Conservation (phyloP, 2,888 invertebrate genomes). For the Parnassius glacialis region DNA sequence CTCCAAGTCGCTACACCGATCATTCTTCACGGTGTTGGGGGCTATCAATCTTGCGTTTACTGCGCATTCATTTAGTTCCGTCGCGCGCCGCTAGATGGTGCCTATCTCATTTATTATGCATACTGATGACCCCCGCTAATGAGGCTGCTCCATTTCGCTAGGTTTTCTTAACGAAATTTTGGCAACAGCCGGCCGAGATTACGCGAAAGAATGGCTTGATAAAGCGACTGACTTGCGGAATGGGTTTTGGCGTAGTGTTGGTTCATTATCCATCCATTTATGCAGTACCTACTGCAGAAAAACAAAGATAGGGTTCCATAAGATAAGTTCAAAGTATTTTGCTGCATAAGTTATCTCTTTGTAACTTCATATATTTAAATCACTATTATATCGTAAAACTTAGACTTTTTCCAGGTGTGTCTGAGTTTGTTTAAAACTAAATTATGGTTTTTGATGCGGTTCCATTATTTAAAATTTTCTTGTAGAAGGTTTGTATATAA, state of each 20-base stretch:
- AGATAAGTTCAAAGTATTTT: background rate
- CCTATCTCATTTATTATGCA: conserved; percentile 86
- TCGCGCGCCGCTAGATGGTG: conserved; percentile 66
- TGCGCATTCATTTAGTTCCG: conserved; percentile 58
- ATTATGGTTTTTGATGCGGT: no score
- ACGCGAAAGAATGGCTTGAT: conserved; percentile 61
- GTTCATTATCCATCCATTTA: conserved; percentile 13
- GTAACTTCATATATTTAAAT: no score
- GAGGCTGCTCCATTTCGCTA: conserved; percentile 62
- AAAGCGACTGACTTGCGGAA: conserved; percentile 36
- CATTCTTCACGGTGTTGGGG: conserved; percentile 31
- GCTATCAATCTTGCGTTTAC: conserved; percentile 54
- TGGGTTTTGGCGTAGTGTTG: conserved; percentile 25
- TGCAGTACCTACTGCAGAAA: conserved; percentile 2
- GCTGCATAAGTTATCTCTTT: no score
- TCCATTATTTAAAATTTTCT: no score
- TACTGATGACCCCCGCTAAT: conserved; percentile 88
- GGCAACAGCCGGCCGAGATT: conserved; percentile 62
- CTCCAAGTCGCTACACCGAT: conserved; percentile 20
- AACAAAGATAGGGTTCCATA: background rate
- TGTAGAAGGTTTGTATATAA: no score
- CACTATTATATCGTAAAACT: no score
- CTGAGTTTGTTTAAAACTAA: no score
- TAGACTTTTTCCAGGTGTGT: no score
- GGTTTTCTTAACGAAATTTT: conserved; percentile 66